These are phyloP conservation scores for Lucilia sericata DNA, from an alignment of 1,140 invertebrate genomes.

Conservation along the genomic window DNA sequence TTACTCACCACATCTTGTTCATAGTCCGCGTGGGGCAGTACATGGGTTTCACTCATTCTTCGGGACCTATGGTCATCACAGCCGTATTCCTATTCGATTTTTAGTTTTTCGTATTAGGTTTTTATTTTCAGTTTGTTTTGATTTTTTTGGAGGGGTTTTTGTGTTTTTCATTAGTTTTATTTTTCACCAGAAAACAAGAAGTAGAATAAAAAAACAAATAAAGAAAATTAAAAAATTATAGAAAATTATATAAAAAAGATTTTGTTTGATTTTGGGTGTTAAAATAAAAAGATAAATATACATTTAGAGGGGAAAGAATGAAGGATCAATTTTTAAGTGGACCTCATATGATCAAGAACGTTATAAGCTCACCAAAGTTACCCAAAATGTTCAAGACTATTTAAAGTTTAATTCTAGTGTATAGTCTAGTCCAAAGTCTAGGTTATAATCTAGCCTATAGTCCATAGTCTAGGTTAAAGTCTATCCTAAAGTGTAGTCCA, in stretches of 20 bases:
- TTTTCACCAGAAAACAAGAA: conserved; percentile 49
- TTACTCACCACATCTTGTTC: conserved; percentile 77
- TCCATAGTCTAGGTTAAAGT: no score
- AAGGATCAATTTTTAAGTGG: background rate
- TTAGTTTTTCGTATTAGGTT: no score
- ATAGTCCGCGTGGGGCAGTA: conserved; percentile 73
- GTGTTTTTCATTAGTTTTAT: background rate
- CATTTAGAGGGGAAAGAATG: background rate
- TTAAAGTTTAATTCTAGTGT: no score
- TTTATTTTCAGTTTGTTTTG: background rate
- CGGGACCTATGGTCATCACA: conserved; percentile 75
- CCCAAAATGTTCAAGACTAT: no score
- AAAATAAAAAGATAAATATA: background rate
- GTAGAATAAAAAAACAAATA: conserved; percentile 52
- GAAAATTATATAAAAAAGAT: background rate
- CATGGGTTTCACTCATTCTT: conserved; percentile 75
- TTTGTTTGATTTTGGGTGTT: background rate
- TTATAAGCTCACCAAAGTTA: no score
- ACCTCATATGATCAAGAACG: no score
- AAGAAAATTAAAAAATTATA: conserved; percentile 7
- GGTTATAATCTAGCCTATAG: no score
- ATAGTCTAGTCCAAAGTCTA: no score
- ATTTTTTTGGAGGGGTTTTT: background rate
- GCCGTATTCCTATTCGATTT: conserved; percentile 68
- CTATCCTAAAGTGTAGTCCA: no score